Base-by-base conservation (phyloP, 35 echinoderm and acorn worm genomes). In the Apostichopus californicus region DNA sequence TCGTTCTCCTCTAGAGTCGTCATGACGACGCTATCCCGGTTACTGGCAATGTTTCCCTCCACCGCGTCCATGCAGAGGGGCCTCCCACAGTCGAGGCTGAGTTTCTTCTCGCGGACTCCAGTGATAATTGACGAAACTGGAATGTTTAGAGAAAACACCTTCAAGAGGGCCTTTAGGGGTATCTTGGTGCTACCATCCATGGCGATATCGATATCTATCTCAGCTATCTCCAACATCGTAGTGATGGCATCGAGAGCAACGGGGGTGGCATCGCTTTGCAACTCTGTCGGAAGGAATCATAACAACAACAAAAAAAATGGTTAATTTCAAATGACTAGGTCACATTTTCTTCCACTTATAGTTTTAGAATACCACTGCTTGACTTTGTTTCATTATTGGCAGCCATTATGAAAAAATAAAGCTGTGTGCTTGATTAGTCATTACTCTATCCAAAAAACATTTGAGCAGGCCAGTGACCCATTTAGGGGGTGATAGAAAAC, bases 161-260 rank as follows among this genome's bases (percentile, higher is more conserved):
- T 89, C 1, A 61, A 20, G 23, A 97, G 87, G 34, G 92, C 91
- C 46, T 78, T 59, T 23, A 97, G 64, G 53, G 90, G 93, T 73
- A 97, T 90, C 64, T 91, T 94, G 56, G 88, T 86, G 55, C 90
- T 93, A 54, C 95, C 95, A 87, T 97, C 93, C 58, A 87, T 90
- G 15, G 92, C 95, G 63, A 97, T 55, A 17, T 94, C 90, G 17
- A 81, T 25, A 14, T 77, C 61, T 1, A 93, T 89, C 21, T 10
- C 80, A 89, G 90, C 81, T 34, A 83, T 21, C 28, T 86, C 68
- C 71, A 97, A 81, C 22, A 80, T 91, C 56, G 86, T 65, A 17
- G 94, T 13, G n/a, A 94, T 81, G 58, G 95, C 58, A 84, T 97
- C 95, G 7, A 77, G 88, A 64, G 86, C 93, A 58, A 94, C 86